phyloP scores from a whole-genome alignment of 2,888 invertebrate species.

The Parascotia fuliginaria region DNA sequence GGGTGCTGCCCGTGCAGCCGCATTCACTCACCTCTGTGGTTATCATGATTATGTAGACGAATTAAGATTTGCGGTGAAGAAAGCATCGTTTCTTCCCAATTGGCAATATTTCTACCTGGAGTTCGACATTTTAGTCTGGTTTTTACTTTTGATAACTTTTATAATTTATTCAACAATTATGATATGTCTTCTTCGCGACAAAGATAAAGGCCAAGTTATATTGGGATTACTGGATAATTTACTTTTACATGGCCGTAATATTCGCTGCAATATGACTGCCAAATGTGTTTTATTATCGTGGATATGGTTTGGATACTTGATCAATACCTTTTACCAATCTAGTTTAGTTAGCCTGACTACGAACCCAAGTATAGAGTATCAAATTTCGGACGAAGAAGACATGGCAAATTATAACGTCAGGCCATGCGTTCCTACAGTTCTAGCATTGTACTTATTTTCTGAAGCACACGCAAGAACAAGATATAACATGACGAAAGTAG shows the following conservation, averaged over 20 bases:
- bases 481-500: constrained; percentile 9
- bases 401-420: not conserved
- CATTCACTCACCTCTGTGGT: constrained; percentile 48
- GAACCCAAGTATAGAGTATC: constrained; percentile 46
- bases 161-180: constrained; percentile 42
- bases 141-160: constrained; percentile 35
- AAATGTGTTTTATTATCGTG: constrained; percentile 45
- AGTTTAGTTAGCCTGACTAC: constrained; percentile 49
- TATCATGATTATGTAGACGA: constrained; percentile 52
- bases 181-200: constrained; percentile 27
- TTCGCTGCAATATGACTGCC: not conserved
- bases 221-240: constrained; percentile 51
- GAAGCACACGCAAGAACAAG: constrained; percentile 36
- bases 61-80: constrained; percentile 48
- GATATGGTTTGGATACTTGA: constrained; percentile 50
- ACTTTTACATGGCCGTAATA: constrained; percentile 44
- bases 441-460: constrained; percentile 5
- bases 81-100: constrained; percentile 33
- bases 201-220: constrained; percentile 44
- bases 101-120: constrained; percentile 55
- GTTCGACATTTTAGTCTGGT: constrained; percentile 53
- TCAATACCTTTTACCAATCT: constrained; percentile 51
- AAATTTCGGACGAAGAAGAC: constrained; percentile 50
- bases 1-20: constrained; percentile 20
- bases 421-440: not conserved